These are phyloP conservation scores for Muntiacus muntjak DNA, from an alignment of 2,113 vertebrate species.

Conservation along the genomic window DNA sequence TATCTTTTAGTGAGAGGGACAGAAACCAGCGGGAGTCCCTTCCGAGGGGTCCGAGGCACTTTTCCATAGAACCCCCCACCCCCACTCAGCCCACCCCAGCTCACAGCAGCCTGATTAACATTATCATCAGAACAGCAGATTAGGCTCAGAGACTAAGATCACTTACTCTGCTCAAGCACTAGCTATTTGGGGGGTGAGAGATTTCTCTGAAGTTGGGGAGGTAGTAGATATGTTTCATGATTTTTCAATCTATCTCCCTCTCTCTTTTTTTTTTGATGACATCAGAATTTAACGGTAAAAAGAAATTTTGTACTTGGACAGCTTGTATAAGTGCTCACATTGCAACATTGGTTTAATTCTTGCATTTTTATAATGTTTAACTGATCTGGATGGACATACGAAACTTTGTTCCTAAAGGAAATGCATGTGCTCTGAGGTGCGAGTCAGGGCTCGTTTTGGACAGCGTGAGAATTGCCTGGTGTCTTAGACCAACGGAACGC, in stretches of 20 bases:
- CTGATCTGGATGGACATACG: background rate
- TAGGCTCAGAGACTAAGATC: background rate
- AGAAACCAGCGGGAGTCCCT: background rate
- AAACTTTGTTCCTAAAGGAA: background rate
- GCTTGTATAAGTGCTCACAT: background rate
- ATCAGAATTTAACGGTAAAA: background rate
- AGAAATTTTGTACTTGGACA: background rate
- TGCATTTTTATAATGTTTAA: background rate
- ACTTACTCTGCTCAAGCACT: background rate
- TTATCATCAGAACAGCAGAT: background rate
- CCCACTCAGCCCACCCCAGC: background rate
- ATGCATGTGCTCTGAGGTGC: background rate
- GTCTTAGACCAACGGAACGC: background rate
- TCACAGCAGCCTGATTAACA: background rate
- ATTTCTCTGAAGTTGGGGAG: background rate
- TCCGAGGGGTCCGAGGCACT: accelerated
- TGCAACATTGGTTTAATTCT: background rate
- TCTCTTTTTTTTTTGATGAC: background rate
- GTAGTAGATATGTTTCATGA: background rate
- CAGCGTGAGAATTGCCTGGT: background rate
- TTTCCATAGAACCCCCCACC: background rate
- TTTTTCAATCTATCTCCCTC: background rate
- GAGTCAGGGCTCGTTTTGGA: background rate
- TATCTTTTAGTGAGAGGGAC: background rate
- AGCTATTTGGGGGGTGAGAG: background rate